phyloP scores from a whole-genome alignment of 2,888 invertebrate species.

The Polia nebulosa region DNA sequence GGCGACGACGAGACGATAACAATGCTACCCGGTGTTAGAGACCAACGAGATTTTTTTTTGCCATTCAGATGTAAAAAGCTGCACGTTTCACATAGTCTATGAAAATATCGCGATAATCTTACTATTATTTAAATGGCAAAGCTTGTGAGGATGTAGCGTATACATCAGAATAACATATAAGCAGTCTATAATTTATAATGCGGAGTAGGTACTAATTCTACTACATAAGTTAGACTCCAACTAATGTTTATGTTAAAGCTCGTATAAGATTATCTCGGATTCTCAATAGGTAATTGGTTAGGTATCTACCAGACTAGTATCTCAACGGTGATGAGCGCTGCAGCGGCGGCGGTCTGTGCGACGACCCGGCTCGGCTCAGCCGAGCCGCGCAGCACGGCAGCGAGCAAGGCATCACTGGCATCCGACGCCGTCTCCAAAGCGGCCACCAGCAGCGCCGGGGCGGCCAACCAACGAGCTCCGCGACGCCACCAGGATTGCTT shows the following conservation, averaged over 20 bases:
- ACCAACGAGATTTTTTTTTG: too few relatives aligned
- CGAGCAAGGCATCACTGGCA: conserved; percentile 83
- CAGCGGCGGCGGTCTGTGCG: conserved; percentile 78
- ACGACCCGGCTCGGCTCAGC: conserved; percentile 73
- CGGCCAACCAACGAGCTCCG: conserved; percentile 86
- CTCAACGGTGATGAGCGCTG: conserved; percentile 82
- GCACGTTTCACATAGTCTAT: too few relatives aligned
- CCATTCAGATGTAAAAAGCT: too few relatives aligned
- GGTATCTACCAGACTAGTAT: conserved; percentile 86
- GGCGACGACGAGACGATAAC: too few relatives aligned
- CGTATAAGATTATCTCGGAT: neutral
- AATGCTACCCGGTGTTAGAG: too few relatives aligned
- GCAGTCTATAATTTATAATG: too few relatives aligned
- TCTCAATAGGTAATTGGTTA: neutral
- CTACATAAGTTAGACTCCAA: too few relatives aligned
- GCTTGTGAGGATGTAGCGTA: too few relatives aligned
- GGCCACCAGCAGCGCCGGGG: conserved; percentile 84
- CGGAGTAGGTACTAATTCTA: too few relatives aligned
- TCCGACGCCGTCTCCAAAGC: conserved; percentile 86
- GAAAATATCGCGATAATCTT: too few relatives aligned
- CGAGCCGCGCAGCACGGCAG: conserved; percentile 80
- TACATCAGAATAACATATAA: too few relatives aligned
- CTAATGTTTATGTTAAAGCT: neutral
- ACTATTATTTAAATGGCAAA: too few relatives aligned
- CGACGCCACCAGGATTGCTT: conserved; percentile 88